Evolutionary conservation across 2,888 invertebrate genomes (phyloP).

Genomic region (Harpalus rufipes): DNA sequence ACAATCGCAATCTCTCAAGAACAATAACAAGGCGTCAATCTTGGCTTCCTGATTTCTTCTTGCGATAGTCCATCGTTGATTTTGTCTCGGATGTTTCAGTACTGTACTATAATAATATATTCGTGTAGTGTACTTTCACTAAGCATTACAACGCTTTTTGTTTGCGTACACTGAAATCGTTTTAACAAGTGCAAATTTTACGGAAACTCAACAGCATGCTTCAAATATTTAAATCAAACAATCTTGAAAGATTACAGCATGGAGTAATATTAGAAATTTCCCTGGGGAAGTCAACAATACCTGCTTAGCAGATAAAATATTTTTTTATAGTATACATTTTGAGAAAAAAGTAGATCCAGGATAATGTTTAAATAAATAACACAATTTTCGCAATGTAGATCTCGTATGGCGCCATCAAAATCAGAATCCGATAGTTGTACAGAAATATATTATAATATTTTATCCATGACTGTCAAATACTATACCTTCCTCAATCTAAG

Average conservation of each 20-base stretch:
- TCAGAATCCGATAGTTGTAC: no score
- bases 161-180: constrained; percentile 48
- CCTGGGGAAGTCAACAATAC: background rate
- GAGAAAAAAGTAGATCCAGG: no score
- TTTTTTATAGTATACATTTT: no score
- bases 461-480: no score
- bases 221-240: constrained; percentile 21
- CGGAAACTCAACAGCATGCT: constrained; percentile 4
- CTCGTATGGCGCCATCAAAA: no score
- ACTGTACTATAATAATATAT: constrained; percentile 51
- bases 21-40: constrained; percentile 22
- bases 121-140: constrained; percentile 60
- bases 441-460: no score
- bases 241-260: background rate
- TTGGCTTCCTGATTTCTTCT: constrained; percentile 37
- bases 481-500: no score
- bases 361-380: no score
- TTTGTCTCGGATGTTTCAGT: constrained; percentile 18
- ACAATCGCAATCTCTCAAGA: constrained; percentile 16
- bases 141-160: constrained; percentile 25
- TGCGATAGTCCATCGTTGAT: background rate
- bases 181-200: constrained; percentile 42
- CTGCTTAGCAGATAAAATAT: no score
- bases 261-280: constrained; percentile 9
- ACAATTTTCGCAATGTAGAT: no score